phyloP scores from a whole-genome alignment of 2,797 vertebrate genomes.

The Melanotaenia trifasciata region DNA sequence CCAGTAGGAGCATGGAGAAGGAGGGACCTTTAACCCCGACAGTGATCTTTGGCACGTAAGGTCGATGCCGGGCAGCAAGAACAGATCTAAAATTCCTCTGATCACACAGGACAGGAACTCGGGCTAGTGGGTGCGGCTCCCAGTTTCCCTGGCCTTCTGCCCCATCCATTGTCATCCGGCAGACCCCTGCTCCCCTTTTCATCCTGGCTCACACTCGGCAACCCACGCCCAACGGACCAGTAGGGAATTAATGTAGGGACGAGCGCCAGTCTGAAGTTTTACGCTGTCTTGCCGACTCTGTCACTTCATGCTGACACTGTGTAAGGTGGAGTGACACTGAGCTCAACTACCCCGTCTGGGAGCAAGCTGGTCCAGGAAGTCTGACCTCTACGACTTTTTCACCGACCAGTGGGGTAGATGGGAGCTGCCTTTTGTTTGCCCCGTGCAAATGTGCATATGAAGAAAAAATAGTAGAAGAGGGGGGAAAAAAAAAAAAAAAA shows the following conservation, averaged over 20 bases:
- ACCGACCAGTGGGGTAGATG: constrained; percentile 52
- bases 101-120: constrained; percentile 67
- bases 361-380: constrained; percentile 65
- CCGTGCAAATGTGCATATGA: constrained; percentile 53
- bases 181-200: constrained; percentile 61
- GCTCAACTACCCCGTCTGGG: constrained; percentile 70
- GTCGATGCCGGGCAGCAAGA: constrained; percentile 85
- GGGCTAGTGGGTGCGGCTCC: constrained; percentile 54
- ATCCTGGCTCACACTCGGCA: constrained; percentile 62
- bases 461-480: not conserved
- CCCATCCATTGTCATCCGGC: constrained; percentile 66
- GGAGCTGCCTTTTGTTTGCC: constrained; percentile 61
- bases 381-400: constrained; percentile 69
- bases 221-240: constrained; percentile 64
- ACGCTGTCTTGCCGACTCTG: constrained; percentile 66
- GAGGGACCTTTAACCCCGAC: constrained; percentile 89
- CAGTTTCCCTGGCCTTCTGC: constrained; percentile 66
- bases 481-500: not conserved
- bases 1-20: constrained; percentile 41
- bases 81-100: constrained; percentile 74
- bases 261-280: constrained; percentile 34
- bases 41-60: constrained; percentile 78
- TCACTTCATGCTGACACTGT: constrained; percentile 81
- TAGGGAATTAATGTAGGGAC: constrained; percentile 63
- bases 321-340: constrained; percentile 79